Evolutionary conservation across 2,797 vertebrate genomes (phyloP), one percentile per base, ranked within the genome.

Genomic region (Cynopterus sphinx): DNA sequence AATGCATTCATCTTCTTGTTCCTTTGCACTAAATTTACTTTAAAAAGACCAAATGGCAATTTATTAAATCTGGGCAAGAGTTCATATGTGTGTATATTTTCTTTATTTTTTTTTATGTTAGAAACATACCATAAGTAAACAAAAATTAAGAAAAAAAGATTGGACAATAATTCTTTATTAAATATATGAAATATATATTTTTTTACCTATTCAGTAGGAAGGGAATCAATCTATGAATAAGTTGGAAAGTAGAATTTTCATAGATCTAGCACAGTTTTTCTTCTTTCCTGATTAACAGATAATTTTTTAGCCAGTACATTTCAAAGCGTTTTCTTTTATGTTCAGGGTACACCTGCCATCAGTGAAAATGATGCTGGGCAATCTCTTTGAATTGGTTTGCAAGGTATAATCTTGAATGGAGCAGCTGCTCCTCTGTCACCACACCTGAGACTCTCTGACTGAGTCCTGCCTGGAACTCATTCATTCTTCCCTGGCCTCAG

Each of bases 401-500:
- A 75, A 67, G 95, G 73, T 89, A 16, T 90, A 75, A 33, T 98
- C 82, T 97, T 98, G 87, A 97, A 79, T 75, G 83, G 84, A 96
- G 41, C 96, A 95, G 71, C 61, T 97, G 84, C 83, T 97, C 51
- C 55, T 90, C 67, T 93, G 92, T 96, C 59, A 21, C 6, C 41
- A 92, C 95, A 96, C 87, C 87, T 98, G 96, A 98, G 95, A 74
- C 96, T 73, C 63, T 65, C 87, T 97, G n/a, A 24, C 0, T 33
- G 82, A 49, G 67, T 88, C 43, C 73, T 11, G 82, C 93, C 68
- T 98, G 97, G 86, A 98, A 91, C 75, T 36, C 68, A 19, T 96
- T 98, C 95, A 97, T 21, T 36, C 33, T 65, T 96, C 91, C 53
- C 0, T 7, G 96, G 77, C 82, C 73, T 33, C 68, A 36, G 53